Evolutionary conservation across 2,888 invertebrate species (phyloP).

Genomic region (Stenodera caucasica): DNA sequence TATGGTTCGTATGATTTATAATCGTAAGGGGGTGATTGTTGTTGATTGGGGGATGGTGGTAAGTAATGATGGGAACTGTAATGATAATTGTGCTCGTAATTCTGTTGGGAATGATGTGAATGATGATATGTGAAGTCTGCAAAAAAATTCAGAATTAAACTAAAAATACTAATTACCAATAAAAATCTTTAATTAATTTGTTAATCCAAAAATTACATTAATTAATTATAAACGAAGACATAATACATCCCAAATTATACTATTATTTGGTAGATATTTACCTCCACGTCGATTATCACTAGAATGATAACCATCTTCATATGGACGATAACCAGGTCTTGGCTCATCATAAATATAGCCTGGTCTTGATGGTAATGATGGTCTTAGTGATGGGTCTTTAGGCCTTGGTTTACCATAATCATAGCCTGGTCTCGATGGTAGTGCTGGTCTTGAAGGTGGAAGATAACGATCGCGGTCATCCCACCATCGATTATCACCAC

Average conservation of each 20-base stretch:
- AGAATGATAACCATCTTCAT: slow-evolving; percentile 12
- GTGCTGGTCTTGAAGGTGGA: slow-evolving; percentile 37
- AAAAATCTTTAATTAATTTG: slow-evolving; percentile 21
- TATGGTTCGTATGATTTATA: slow-evolving; percentile 41
- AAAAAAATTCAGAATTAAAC: slow-evolving; percentile 33
- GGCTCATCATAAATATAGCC: slow-evolving; percentile 35
- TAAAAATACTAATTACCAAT: slow-evolving; percentile 7
- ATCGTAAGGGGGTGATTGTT: slow-evolving; percentile 33
- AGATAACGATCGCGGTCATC: slow-evolving; percentile 29
- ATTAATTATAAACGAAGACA: slow-evolving; percentile 35
- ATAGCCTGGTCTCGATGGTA: slow-evolving; percentile 49
- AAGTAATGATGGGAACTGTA: slow-evolving; percentile 25
- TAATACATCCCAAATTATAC: slow-evolving; percentile 45
- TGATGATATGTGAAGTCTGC: slow-evolving; percentile 46
- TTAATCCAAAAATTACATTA: slow-evolving; percentile 8
- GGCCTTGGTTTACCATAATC: slow-evolving; percentile 32
- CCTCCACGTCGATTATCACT: slow-evolving; percentile 44
- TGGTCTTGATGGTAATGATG: slow-evolving; percentile 48
- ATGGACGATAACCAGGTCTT: neutral
- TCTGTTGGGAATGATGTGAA: slow-evolving; percentile 39
- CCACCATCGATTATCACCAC: slow-evolving; percentile 31
- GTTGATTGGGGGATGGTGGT: slow-evolving; percentile 16
- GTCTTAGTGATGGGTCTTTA: too few relatives aligned
- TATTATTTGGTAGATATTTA: slow-evolving; percentile 44
- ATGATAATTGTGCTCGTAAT: slow-evolving; percentile 37